These are phyloP conservation scores for Reticulitermes speratus DNA, from an alignment of 1,140 invertebrate genomes.

Conservation along the genomic window DNA sequence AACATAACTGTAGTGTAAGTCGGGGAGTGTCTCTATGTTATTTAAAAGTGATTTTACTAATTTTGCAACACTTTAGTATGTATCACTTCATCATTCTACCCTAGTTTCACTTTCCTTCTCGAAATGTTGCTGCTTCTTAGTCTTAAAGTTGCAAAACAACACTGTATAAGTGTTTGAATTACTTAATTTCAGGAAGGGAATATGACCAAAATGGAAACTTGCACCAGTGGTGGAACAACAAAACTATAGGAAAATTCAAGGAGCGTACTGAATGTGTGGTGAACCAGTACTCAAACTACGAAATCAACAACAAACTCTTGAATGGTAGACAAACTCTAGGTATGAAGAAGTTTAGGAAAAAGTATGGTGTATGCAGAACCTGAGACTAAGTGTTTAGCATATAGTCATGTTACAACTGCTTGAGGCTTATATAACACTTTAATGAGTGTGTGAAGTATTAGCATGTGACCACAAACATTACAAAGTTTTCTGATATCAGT, in stretches of 20 bases:
- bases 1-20: too few species aligned
- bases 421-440: too few species aligned
- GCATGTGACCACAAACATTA: too few species aligned
- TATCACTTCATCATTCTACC: too few species aligned
- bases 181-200: conserved; percentile 61
- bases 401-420: too few species aligned
- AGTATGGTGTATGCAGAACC: not conserved
- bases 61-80: too few species aligned
- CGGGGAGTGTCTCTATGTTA: too few species aligned
- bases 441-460: too few species aligned
- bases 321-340: conserved; percentile 77
- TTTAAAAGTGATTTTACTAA: too few species aligned
- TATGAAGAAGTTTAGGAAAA: conserved; percentile 38
- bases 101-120: too few species aligned
- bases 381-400: not conserved
- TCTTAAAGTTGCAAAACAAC: not conserved
- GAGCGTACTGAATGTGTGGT: conserved; percentile 86
- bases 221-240: conserved; percentile 97
- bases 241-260: conserved; percentile 87
- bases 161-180: not conserved
- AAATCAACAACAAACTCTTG: conserved; percentile 63
- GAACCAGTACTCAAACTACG: conserved; percentile 81
- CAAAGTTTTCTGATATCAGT: too few species aligned
- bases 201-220: conserved; percentile 94
- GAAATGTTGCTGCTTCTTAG: too few species aligned